Conservation (phyloP, 2,797 vertebrate genomes). For the Borostomias antarcticus region DNA sequence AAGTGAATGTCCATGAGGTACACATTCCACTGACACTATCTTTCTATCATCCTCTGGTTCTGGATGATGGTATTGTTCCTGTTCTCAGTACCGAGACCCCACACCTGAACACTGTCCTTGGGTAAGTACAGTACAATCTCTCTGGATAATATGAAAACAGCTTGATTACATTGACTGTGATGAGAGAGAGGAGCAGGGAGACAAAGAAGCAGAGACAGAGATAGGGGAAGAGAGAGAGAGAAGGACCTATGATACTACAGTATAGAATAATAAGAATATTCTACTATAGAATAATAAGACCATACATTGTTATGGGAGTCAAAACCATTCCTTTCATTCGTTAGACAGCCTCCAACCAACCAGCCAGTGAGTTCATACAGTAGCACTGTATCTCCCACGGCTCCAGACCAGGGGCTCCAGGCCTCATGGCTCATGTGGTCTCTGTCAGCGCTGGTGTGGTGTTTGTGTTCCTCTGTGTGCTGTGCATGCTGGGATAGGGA, state of each 20-base stretch:
- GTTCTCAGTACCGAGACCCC: not conserved
- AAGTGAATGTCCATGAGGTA: not conserved
- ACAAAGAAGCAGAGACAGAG: no score
- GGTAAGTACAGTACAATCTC: not conserved
- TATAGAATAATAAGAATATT: no score
- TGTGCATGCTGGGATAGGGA: conserved; percentile 11
- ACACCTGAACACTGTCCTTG: not conserved
- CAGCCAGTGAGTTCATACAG: not conserved
- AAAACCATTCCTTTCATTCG: not conserved
- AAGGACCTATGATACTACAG: not conserved
- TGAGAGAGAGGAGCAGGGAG: not conserved
- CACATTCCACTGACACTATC: not conserved
- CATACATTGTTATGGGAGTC: not conserved
- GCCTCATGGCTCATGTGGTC: conserved; percentile 1
- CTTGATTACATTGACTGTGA: not conserved
- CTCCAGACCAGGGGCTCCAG: not conserved
- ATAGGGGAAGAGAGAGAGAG: not conserved
- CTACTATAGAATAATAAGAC: not conserved
- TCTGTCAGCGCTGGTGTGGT: conserved; percentile 13
- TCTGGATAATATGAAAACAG: not conserved
- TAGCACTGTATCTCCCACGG: not conserved
- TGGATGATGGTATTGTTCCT: no score
- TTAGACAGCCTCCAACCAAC: not conserved
- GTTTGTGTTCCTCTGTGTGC: conserved; percentile 30
- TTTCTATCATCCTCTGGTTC: not conserved